Percentiles rank a stretch among this genome's conserved stretches.
phyloP scores from a whole-genome alignment of 2,113 vertebrate species.

The Pseudopipra pipra region DNA sequence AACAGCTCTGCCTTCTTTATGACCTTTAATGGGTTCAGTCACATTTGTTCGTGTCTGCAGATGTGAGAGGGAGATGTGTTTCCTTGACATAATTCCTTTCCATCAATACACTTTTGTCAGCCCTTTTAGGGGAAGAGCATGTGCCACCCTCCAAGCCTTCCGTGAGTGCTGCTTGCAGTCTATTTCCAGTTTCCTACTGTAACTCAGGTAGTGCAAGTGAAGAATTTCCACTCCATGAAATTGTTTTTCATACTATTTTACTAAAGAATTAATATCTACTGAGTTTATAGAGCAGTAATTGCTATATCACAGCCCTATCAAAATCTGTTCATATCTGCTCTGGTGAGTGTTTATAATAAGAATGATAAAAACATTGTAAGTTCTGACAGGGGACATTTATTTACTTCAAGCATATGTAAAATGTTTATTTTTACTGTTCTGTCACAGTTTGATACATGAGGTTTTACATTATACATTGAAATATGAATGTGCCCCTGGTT shows the following conservation, averaged over 20 bases:
- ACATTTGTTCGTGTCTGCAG: neutral
- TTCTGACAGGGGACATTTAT: neutral
- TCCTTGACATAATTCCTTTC: neutral
- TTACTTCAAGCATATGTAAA: neutral
- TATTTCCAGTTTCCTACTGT: neutral
- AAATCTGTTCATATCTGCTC: neutral
- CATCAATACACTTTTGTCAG: neutral
- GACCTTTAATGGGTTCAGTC: neutral
- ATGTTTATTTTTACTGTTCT: neutral
- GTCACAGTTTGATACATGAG: neutral
- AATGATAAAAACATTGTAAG: neutral
- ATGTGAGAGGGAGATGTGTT: neutral
- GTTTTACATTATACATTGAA: neutral
- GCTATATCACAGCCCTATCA: neutral
- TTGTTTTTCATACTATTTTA: neutral
- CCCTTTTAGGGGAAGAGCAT: neutral
- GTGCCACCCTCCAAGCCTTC: neutral
- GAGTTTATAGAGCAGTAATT: neutral
- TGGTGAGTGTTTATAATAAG: neutral
- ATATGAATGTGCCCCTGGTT: neutral
- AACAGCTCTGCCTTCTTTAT: neutral
- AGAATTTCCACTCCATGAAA: neutral
- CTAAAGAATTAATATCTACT: neutral
- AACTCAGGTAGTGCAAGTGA: neutral
- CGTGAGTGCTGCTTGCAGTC: neutral